Evolutionary conservation across 2,113 vertebrate genomes (phyloP).

Genomic region (Syngnathoides biaculeatus): DNA sequence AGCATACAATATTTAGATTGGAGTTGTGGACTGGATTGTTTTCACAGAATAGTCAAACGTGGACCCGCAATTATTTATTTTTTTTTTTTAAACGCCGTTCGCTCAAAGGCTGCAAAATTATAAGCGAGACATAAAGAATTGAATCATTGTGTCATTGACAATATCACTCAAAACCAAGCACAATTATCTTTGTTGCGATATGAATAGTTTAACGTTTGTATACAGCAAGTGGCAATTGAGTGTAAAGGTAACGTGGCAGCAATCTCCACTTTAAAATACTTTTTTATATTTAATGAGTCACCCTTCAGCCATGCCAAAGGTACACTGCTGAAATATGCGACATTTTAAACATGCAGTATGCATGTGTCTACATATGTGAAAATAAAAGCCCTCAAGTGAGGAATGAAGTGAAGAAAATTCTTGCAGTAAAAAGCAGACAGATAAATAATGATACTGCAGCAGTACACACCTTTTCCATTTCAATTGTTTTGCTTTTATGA

Average conservation of each 20-base stretch:
- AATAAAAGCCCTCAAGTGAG: constrained; percentile 4
- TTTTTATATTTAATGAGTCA: background rate
- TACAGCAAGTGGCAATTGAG: background rate
- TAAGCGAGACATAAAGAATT: background rate
- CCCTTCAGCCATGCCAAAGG: background rate
- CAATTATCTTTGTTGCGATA: background rate
- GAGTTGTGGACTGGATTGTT: constrained; percentile 14
- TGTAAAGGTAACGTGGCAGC: background rate
- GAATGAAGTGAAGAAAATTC: constrained; percentile 19
- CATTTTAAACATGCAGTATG: no score
- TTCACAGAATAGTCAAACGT: constrained; percentile 10
- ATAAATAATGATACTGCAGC: constrained; percentile 45
- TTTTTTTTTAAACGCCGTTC: background rate
- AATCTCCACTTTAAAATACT: background rate
- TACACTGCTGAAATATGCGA: no score
- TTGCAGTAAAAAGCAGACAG: constrained; percentile 25
- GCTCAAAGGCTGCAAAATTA: background rate
- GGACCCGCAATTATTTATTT: background rate
- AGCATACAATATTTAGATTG: constrained; percentile 27
- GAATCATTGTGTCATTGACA: background rate
- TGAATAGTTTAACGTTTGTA: no score
- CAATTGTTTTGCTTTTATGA: no score
- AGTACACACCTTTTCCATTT: no score
- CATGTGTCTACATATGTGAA: no score
- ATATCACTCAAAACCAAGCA: background rate